Evolutionary conservation across 2,888 invertebrate species (phyloP).

Genomic region (Melikaiella ostensackeni): DNA sequence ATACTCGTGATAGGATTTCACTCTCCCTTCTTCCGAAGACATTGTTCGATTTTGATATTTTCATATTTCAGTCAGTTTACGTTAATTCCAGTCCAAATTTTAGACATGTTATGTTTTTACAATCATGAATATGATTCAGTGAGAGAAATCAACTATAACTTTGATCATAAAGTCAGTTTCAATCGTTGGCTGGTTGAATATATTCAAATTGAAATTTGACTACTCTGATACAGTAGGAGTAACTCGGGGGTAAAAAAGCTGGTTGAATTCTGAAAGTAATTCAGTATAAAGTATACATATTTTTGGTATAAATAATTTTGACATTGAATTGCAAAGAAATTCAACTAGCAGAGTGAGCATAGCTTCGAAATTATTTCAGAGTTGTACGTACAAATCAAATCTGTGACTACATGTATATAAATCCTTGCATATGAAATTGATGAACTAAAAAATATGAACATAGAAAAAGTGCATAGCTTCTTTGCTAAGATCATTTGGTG

Average conservation of each 20-base stretch:
- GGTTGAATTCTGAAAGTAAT: constrained; percentile 3
- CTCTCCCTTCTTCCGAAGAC: constrained; percentile 17
- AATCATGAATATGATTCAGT: background rate
- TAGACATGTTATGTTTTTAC: constrained; percentile 3
- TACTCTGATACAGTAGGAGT: background rate
- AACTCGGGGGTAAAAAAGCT: background rate
- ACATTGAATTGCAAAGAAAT: constrained; percentile 1
- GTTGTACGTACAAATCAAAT: constrained; percentile 30
- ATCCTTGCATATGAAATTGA: constrained; percentile 18
- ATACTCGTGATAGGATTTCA: constrained; percentile 34
- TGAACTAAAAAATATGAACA: constrained; percentile 5
- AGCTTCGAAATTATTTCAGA: constrained; percentile 7
- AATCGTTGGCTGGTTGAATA: background rate
- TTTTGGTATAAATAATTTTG: background rate
- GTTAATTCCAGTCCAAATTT: background rate
- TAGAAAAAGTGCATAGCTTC: constrained; percentile 7
- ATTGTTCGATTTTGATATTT: constrained; percentile 1
- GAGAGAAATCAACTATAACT: background rate
- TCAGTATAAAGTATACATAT: background rate
- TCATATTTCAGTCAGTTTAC: background rate
- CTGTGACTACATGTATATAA: constrained; percentile 31
- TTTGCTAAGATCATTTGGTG: constrained; percentile 57
- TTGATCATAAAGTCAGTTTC: background rate
- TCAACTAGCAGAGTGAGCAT: constrained; percentile 10
- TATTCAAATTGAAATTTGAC: background rate